phyloP scores from a whole-genome alignment of 2,113 vertebrate genomes.

The Jacana jacana region DNA sequence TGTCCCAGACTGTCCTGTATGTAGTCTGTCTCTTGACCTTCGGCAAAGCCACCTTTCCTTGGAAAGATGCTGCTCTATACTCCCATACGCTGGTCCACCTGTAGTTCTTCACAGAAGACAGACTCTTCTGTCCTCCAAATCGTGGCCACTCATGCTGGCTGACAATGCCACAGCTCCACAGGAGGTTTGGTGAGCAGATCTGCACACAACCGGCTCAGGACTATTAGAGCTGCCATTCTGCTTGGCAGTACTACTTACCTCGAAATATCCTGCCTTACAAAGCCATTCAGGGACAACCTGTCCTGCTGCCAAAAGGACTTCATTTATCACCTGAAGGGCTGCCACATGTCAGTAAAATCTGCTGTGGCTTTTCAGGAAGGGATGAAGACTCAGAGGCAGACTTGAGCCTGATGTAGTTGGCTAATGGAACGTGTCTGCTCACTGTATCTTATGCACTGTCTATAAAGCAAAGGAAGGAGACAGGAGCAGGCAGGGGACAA shows the following conservation, averaged over 20 bases:
- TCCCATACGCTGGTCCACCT: background rate
- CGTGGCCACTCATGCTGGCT: fast-evolving
- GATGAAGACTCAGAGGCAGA: background rate
- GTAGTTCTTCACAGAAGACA: fast-evolving
- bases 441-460: fast-evolving
- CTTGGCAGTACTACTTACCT: background rate
- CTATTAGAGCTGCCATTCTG: background rate
- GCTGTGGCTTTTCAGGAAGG: background rate
- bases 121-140: background rate
- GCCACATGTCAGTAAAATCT: constrained; percentile 51
- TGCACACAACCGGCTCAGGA: background rate
- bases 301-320: background rate
- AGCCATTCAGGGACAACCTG: constrained; percentile 8
- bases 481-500: background rate
- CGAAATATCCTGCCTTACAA: background rate
- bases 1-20: background rate
- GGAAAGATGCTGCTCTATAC: background rate
- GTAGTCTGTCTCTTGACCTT: background rate
- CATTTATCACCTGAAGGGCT: constrained; percentile 40
- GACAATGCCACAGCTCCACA: background rate
- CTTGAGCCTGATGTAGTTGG: background rate
- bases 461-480: background rate
- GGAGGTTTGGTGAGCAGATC: background rate
- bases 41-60: background rate
- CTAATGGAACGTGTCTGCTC: background rate